Evolutionary conservation across 2,113 vertebrate genomes (phyloP), one percentile per base, ranked within the genome.

Genomic region (Paracanthobrama guichenoti): DNA sequence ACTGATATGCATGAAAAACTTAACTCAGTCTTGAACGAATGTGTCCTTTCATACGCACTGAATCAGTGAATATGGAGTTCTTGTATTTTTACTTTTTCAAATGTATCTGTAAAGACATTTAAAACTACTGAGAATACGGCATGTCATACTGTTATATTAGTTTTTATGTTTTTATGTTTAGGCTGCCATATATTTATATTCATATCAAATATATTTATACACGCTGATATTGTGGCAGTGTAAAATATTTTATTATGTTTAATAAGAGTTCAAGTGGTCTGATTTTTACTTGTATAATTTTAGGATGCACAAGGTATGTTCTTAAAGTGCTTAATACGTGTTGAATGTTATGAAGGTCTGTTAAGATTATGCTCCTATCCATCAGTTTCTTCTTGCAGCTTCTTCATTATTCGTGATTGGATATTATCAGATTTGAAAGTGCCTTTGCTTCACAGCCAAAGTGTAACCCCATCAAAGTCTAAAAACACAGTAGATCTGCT

Each of bases 381-480:
- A n/a, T 42, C 22, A 31, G 7, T 53, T 53, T 46, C 44, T 28
- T 28, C 46, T 4, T 2, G 44, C n/a, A 53, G 26, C 44, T 28
- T 53, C 10, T 22, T 6, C 5, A 7, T 1, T 18, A n/a, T n/a
- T 12, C 44, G 16, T 81, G 42, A 35, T 53, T 20, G 16, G 42
- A 50, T 35, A 16, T 46, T 7, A 14, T 66, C 16, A n/a, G 59
- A 67, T 67, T 24, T 31, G 60, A 22, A 67, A 81, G 79, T 81
- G 79, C 79, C 79, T 81, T 67, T 35, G 44, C 62, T 48, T 67
- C 10, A 46, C 20, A 31, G 53, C 79, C 62, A 50, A 81, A 53
- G 42, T 62, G 12, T 60, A 44, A 62, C n/a, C 39, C 39, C 46
- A 53, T 59, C 62, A 22, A 50, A 67, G 24, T 60, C 10, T 57